A percentile compares a stretch with the other conserved stretches of the same genome.
Evolutionary conservation across 2,888 invertebrate genomes (phyloP).

Genomic region (Chrysomela aeneicollis): DNA sequence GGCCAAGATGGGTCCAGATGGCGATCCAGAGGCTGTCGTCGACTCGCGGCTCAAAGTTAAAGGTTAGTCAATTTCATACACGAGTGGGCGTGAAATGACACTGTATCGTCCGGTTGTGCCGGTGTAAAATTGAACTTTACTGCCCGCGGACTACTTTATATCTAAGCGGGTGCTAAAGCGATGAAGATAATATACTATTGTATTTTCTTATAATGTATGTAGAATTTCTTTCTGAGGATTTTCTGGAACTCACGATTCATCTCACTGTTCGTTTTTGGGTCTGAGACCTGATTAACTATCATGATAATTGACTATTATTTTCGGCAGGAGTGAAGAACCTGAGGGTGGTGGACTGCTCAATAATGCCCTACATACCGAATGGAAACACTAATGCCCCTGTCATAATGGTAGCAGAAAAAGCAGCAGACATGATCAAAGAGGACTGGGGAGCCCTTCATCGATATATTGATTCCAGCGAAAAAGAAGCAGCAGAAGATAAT

Average conservation of each 20-base stretch:
- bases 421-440: conserved; percentile 81
- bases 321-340: conserved; percentile 70
- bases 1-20: conserved; percentile 78
- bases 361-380: conserved; percentile 81
- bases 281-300: too few species aligned
- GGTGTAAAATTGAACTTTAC: too few species aligned
- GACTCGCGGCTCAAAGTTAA: conserved; percentile 72
- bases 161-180: too few species aligned
- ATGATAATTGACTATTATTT: conserved; percentile 3
- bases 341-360: conserved; percentile 81
- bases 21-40: conserved; percentile 72
- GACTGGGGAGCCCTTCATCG: conserved; percentile 64
- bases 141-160: too few species aligned
- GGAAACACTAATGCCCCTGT: conserved; percentile 86
- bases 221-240: too few species aligned
- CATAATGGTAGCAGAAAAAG: conserved; percentile 87
- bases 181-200: too few species aligned
- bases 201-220: too few species aligned
- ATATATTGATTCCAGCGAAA: conserved; percentile 31
- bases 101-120: too few species aligned
- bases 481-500: conserved; percentile 22
- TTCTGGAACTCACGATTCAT: too few species aligned
- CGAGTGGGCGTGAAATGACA: too few species aligned
- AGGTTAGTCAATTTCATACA: conserved; percentile 62
- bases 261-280: too few species aligned